Evolutionary conservation across 2,113 vertebrate genomes (phyloP).

Genomic region (Murina feae): DNA sequence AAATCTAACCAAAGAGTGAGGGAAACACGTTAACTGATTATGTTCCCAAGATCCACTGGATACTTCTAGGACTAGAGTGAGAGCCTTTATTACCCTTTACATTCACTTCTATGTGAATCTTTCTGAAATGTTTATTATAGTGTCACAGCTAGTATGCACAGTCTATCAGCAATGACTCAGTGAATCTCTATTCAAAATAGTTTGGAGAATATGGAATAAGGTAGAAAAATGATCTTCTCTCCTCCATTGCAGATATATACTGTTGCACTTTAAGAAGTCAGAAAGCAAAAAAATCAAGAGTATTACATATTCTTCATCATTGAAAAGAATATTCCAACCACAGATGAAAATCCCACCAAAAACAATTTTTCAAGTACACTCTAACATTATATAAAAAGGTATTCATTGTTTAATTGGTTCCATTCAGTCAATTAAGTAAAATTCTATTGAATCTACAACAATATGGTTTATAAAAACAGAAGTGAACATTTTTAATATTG

Average conservation of each 20-base stretch:
- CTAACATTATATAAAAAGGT: conserved; percentile 47
- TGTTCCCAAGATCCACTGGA: neutral
- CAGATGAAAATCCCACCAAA: conserved; percentile 44
- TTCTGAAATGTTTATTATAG: neutral
- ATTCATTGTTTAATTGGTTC: conserved; percentile 42
- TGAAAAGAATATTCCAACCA: conserved; percentile 43
- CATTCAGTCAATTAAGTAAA: conserved; percentile 44
- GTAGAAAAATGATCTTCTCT: conserved; percentile 26
- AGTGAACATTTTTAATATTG: conserved; percentile 52
- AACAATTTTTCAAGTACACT: conserved; percentile 38
- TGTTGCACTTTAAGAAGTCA: conserved; percentile 3
- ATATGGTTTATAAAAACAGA: conserved; percentile 55
- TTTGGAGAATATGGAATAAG: conserved; percentile 3
- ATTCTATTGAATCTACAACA: conserved; percentile 56
- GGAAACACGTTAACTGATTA: neutral
- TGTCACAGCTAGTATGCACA: neutral
- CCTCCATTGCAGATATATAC: neutral
- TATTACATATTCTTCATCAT: neutral
- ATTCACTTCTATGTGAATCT: neutral
- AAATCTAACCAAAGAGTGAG: neutral
- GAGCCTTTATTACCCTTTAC: neutral
- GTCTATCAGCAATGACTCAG: conserved; percentile 29
- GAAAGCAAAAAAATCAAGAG: neutral
- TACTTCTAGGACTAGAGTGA: neutral
- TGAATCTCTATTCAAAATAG: neutral